These are phyloP conservation scores for Thysanoteuthis rhombus DNA, from an alignment of 2,888 invertebrate genomes.

Conservation along the genomic window DNA sequence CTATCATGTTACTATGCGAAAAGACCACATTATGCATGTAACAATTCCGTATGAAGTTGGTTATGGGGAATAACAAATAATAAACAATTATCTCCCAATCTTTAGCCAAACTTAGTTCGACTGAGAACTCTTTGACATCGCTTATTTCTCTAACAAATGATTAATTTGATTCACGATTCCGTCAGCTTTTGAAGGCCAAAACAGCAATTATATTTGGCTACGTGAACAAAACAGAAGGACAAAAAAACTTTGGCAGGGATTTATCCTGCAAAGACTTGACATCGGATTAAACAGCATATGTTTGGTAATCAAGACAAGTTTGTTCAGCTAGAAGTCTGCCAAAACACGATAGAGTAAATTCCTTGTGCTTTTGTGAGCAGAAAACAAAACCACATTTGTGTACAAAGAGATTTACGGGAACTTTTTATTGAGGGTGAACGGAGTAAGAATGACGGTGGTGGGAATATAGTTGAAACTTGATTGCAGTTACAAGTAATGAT, in stretches of 20 bases:
- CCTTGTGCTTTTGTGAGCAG: neutral
- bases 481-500: neutral
- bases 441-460: neutral
- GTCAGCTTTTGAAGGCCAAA: neutral
- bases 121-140: no score
- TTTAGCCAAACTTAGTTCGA: no score
- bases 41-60: no score
- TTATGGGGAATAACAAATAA: no score
- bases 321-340: neutral
- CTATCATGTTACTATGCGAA: no score
- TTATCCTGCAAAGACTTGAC: neutral
- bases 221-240: neutral
- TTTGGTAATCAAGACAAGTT: neutral
- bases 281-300: neutral
- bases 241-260: neutral
- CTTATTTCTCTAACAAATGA: no score
- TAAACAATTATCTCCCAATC: no score
- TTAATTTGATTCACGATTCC: neutral
- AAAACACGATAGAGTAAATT: neutral
- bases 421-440: neutral
- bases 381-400: neutral
- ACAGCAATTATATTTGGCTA: neutral
- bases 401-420: neutral
- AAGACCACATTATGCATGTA: no score
- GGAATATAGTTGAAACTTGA: neutral